Conservation (phyloP, 1,140 invertebrate genomes). For the Daktulosphaira vitifoliae region DNA sequence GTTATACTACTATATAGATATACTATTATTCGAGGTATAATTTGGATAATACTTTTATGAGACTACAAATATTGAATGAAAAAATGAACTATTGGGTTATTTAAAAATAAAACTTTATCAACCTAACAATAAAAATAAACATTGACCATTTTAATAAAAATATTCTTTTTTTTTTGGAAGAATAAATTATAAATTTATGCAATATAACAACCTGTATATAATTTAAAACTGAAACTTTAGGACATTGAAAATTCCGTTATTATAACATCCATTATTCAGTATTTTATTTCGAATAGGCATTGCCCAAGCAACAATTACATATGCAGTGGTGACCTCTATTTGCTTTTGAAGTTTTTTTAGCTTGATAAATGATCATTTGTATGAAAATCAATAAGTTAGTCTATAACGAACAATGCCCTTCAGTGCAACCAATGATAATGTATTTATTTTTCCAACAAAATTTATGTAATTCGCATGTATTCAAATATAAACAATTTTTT, state of each 20-base stretch:
- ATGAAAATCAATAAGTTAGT: no score
- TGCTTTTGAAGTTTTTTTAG: neutral
- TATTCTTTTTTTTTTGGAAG: no score
- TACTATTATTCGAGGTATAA: no score
- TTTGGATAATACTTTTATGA: no score
- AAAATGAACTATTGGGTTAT: no score
- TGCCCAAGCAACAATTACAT: neutral
- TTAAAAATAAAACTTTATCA: no score
- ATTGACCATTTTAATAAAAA: no score
- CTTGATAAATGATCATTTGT: neutral
- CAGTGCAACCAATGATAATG: neutral
- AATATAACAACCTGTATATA: neutral
- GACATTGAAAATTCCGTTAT: constrained; percentile 3
- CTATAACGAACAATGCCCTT: no score
- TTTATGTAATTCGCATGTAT: neutral
- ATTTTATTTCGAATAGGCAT: constrained; percentile 1
- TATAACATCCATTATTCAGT: neutral
- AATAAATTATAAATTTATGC: neutral
- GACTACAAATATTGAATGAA: no score
- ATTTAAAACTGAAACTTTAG: neutral
- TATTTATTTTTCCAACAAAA: neutral
- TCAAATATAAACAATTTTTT: neutral
- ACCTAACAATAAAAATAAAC: no score
- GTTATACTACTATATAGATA: no score
- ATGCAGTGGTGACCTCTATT: constrained; percentile 21